A percentile compares a stretch with the other conserved stretches of the same genome.
Conservation (phyloP, 2,797 vertebrate genomes). For the Hypotaenidia philippensis region DNA sequence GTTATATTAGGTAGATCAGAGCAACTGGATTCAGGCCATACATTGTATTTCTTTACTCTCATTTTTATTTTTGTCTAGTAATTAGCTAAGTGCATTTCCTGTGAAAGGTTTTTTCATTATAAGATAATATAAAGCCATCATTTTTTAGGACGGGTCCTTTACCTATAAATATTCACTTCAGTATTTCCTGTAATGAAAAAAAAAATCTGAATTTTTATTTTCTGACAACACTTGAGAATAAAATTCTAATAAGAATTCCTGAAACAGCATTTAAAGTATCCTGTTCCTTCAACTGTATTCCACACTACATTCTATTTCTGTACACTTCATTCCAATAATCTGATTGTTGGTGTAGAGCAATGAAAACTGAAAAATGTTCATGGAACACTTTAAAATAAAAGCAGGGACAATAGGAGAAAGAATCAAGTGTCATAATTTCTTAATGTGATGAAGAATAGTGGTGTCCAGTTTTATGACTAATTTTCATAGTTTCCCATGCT, state of each 20-base stretch:
- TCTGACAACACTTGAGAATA: neutral
- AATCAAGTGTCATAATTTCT: neutral
- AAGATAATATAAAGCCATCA: neutral
- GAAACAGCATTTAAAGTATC: neutral
- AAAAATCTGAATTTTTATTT: neutral
- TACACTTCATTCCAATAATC: neutral
- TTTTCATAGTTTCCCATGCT: neutral
- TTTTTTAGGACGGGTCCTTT: neutral
- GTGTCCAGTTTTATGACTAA: neutral
- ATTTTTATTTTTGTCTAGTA: neutral
- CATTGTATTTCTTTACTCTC: neutral
- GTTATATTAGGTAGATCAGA: neutral
- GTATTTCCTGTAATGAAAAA: neutral
- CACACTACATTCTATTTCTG: neutral
- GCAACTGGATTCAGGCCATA: neutral
- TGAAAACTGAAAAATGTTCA: neutral
- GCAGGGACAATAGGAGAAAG: neutral
- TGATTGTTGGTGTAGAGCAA: neutral
- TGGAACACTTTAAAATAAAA: neutral
- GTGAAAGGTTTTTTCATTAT: neutral
- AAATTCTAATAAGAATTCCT: neutral
- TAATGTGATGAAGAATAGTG: neutral
- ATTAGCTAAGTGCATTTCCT: neutral
- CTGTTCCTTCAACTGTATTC: neutral
- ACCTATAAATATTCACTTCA: neutral